A percentile compares a stretch with the other conserved stretches of the same genome.
Conservation (phyloP, 2,113 vertebrate genomes). For the Gulo gulo region DNA sequence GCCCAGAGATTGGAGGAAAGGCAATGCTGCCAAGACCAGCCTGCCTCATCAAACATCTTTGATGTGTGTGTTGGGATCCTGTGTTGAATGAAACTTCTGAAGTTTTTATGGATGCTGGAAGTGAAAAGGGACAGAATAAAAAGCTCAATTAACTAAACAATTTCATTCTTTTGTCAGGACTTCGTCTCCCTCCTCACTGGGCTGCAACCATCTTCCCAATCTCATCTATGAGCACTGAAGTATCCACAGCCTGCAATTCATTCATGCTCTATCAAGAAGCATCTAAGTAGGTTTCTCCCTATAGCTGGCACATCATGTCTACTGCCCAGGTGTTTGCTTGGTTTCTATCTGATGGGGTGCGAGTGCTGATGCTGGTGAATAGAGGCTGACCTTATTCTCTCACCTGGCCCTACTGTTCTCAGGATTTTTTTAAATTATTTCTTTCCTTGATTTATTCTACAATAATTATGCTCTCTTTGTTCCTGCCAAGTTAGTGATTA, state of each 20-base stretch:
- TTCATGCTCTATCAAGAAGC: neutral
- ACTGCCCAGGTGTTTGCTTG: neutral
- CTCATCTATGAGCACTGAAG: neutral
- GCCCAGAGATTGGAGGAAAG: neutral
- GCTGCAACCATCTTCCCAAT: neutral
- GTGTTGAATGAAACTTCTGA: neutral
- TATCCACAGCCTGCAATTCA: neutral
- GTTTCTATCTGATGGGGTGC: neutral
- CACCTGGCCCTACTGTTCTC: neutral
- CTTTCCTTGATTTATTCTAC: neutral
- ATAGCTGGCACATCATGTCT: neutral
- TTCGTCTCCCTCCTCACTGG: neutral
- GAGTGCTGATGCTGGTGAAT: neutral
- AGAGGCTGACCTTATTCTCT: neutral
- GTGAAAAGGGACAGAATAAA: neutral
- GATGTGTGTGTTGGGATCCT: neutral
- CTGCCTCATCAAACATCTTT: neutral
- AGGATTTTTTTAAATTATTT: neutral
- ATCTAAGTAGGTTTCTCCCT: neutral
- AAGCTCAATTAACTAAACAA: neutral
- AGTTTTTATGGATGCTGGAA: neutral
- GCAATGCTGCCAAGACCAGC: neutral
- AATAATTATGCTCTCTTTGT: neutral
- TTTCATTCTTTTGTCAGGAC: neutral
- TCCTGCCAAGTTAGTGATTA: neutral